Evolutionary conservation across 1,140 invertebrate species (phyloP).

Genomic region (Leguminivora glycinivorella): DNA sequence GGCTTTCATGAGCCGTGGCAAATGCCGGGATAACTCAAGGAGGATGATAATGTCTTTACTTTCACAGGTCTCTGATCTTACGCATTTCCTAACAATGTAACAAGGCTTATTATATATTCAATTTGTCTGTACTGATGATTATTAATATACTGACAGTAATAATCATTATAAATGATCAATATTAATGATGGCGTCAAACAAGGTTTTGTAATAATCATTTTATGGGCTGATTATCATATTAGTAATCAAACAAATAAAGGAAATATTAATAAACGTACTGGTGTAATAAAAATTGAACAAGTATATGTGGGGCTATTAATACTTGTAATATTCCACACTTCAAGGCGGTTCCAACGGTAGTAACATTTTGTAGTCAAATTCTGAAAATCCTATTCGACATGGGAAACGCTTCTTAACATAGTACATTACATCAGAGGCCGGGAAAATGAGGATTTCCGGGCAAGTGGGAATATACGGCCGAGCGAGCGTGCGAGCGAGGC

Average conservation of each 20-base stretch:
- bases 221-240: background rate
- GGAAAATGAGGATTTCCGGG: no score
- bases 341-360: no score
- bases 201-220: slow-evolving; percentile 7
- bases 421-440: no score
- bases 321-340: no score
- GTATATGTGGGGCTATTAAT: background rate
- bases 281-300: background rate
- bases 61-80: background rate
- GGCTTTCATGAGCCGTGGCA: no score
- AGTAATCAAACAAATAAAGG: background rate
- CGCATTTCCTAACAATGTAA: background rate
- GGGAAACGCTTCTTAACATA: no score
- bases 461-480: no score
- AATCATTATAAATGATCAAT: background rate
- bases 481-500: no score
- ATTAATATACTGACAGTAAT: slow-evolving; percentile 3
- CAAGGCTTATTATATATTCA: slow-evolving; percentile 9
- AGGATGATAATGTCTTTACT: background rate
- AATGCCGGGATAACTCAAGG: no score
- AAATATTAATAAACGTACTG: no score
- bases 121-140: slow-evolving; percentile 8
- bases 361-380: no score
- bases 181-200: background rate
- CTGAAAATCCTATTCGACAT: no score